Conservation (phyloP, 1,140 invertebrate genomes). For the Cherax quadricarinatus region DNA sequence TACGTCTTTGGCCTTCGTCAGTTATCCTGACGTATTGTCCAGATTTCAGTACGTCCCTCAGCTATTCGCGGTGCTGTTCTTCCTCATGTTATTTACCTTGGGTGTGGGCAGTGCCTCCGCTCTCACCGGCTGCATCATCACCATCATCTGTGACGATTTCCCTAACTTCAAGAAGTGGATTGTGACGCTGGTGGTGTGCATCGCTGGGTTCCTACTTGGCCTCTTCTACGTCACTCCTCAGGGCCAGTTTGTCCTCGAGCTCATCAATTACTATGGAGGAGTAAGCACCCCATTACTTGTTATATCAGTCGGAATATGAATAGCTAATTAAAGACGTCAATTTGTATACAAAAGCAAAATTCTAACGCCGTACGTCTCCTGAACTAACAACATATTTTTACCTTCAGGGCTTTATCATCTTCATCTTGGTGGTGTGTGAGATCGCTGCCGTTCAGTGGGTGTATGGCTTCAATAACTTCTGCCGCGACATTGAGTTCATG, state of each 20-base stretch:
- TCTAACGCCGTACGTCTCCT: too few relatives aligned
- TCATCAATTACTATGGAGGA: constrained; percentile 91
- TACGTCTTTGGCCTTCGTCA: constrained; percentile 86
- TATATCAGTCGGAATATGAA: too few relatives aligned
- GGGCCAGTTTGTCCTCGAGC: constrained; percentile 89
- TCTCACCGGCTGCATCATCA: constrained; percentile 83
- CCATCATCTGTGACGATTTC: constrained; percentile 85
- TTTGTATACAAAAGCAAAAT: too few relatives aligned
- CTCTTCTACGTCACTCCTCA: constrained; percentile 88
- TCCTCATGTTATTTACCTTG: constrained; percentile 90
- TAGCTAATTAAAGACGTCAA: too few relatives aligned
- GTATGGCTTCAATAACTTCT: constrained; percentile 82
- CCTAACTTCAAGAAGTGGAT: constrained; percentile 81
- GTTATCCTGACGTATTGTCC: constrained; percentile 92
- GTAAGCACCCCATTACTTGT: constrained; percentile 43
- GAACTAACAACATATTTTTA: too few relatives aligned
- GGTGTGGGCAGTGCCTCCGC: constrained; percentile 78
- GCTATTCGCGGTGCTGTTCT: constrained; percentile 91
- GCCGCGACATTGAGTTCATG: constrained; percentile 87
- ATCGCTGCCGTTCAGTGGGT: constrained; percentile 85
- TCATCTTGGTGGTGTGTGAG: constrained; percentile 86
- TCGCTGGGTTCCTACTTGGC: constrained; percentile 83
- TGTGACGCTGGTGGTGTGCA: constrained; percentile 81
- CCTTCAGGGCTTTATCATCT: constrained; percentile 83
- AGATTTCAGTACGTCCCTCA: constrained; percentile 85